These are phyloP conservation scores for Drosophila rubida DNA, from an alignment of 2,888 invertebrate genomes.

Conservation along the genomic window DNA sequence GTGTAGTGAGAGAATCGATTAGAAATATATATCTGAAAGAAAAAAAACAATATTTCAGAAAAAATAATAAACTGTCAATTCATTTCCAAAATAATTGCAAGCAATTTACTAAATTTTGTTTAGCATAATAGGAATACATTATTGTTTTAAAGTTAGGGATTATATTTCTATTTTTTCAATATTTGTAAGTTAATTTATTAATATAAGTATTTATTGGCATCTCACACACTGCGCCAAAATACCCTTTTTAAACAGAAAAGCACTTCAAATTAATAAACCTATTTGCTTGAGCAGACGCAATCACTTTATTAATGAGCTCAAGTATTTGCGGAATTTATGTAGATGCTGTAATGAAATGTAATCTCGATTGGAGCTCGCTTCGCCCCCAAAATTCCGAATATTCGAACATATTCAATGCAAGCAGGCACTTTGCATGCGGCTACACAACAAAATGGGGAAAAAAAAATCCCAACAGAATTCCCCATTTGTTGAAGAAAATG, in stretches of 20 bases:
- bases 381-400: background rate
- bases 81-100: too few species aligned
- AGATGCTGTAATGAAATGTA: background rate
- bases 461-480: conserved; percentile 4
- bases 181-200: too few species aligned
- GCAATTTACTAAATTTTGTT: too few species aligned
- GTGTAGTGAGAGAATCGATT: too few species aligned
- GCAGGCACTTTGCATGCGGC: background rate
- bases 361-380: background rate
- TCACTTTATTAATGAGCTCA: background rate
- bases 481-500: conserved; percentile 21
- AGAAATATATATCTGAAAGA: too few species aligned
- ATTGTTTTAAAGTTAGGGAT: too few species aligned
- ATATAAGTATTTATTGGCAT: too few species aligned
- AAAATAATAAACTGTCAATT: too few species aligned
- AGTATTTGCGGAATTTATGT: conserved; percentile 19
- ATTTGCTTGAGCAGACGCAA: background rate
- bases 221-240: background rate
- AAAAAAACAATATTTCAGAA: too few species aligned
- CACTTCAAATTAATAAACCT: background rate
- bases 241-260: background rate
- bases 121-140: too few species aligned
- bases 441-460: background rate
- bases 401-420: background rate
- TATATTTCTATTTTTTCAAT: too few species aligned